Evolutionary conservation across 2,113 vertebrate species (phyloP).

Genomic region (Sinocyclocheilus maitianheensis): DNA sequence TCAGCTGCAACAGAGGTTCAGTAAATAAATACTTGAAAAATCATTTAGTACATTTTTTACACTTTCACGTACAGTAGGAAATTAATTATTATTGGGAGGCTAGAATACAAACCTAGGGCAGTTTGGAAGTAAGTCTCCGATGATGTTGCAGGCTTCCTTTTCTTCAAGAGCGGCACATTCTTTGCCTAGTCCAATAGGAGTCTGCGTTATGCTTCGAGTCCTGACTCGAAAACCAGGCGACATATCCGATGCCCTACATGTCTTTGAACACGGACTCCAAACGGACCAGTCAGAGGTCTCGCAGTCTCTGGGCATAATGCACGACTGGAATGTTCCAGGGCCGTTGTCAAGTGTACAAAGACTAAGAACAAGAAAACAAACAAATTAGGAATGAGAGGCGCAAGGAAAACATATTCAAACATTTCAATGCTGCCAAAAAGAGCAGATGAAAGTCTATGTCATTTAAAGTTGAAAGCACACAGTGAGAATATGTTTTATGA

Average conservation of each 20-base stretch:
- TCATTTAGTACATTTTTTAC: constrained; percentile 53
- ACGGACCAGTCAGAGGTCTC: constrained; percentile 82
- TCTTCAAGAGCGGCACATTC: constrained; percentile 84
- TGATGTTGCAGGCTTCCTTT: constrained; percentile 84
- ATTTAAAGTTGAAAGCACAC: constrained; percentile 4
- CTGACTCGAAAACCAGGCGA: constrained; percentile 83
- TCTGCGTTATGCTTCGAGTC: constrained; percentile 74
- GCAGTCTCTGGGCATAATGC: constrained; percentile 87
- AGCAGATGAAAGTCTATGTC: neutral
- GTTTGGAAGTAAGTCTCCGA: constrained; percentile 77
- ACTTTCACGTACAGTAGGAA: neutral
- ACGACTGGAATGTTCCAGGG: constrained; percentile 82
- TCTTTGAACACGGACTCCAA: constrained; percentile 88
- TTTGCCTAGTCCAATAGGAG: constrained; percentile 76
- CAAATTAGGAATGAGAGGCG: constrained; percentile 16
- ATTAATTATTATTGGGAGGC: neutral
- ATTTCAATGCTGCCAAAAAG: neutral
- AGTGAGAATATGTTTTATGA: neutral
- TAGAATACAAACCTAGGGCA: constrained; percentile 85
- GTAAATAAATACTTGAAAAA: constrained; percentile 63
- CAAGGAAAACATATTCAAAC: neutral
- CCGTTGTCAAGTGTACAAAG: constrained; percentile 81
- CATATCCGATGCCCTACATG: constrained; percentile 79
- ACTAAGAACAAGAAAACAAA: constrained; percentile 67
- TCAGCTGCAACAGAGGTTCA: constrained; percentile 63